Conservation (phyloP, 2,113 vertebrate species). For the Colistium nudipinnis region DNA sequence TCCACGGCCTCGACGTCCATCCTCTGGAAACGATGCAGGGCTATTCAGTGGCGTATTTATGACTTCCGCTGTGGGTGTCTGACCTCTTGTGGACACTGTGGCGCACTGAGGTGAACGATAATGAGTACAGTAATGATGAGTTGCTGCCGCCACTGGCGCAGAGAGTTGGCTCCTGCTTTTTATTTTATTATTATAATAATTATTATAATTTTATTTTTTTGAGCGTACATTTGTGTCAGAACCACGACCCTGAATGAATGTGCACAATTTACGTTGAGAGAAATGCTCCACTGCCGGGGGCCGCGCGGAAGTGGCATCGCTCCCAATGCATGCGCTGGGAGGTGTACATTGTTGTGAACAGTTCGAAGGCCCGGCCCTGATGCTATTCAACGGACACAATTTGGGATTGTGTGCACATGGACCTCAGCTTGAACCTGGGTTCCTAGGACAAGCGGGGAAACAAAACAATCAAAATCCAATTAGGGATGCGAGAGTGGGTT, state of each 20-base stretch:
- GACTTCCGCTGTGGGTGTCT: conserved; percentile 75
- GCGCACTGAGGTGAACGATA: conserved; percentile 66
- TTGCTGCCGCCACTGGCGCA: background rate
- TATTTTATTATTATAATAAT: background rate
- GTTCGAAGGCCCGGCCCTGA: too few relatives aligned
- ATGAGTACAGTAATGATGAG: conserved; percentile 45
- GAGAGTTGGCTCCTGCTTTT: conserved; percentile 14
- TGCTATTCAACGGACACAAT: too few relatives aligned
- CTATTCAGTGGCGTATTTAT: conserved; percentile 50
- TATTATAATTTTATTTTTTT: background rate
- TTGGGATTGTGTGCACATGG: too few relatives aligned
- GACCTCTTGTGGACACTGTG: conserved; percentile 80
- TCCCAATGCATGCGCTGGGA: background rate
- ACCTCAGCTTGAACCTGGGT: too few relatives aligned
- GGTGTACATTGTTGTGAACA: background rate
- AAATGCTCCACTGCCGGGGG: too few relatives aligned
- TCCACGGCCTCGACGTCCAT: background rate
- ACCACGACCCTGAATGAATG: too few relatives aligned
- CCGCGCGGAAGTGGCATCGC: background rate
- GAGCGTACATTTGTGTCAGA: background rate
- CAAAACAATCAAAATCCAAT: background rate
- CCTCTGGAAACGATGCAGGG: background rate
- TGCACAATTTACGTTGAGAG: too few relatives aligned
- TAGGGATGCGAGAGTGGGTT: background rate
- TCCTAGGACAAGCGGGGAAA: background rate